Evolutionary conservation across 2,113 vertebrate genomes (phyloP).

Genomic region (Amia ocellicauda): DNA sequence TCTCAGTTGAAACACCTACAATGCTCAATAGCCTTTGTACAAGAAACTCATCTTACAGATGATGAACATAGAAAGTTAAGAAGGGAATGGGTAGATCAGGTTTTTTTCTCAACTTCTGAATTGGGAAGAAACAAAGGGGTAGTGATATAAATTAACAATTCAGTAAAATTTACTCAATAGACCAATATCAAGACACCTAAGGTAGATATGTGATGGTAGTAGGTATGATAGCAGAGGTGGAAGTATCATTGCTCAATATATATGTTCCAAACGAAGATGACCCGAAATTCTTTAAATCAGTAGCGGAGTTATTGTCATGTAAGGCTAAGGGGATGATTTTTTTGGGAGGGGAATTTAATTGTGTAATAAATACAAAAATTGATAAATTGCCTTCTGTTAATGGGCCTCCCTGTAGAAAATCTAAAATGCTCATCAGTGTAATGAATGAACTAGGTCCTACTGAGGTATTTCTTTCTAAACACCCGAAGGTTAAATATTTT

Average conservation of each 20-base stretch:
- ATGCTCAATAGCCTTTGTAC: constrained; percentile 7
- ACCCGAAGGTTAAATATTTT: background rate
- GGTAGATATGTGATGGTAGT: background rate
- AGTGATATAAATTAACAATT: too few relatives aligned
- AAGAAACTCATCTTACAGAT: too few relatives aligned
- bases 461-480: too few relatives aligned
- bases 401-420: background rate
- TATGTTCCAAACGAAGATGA: background rate
- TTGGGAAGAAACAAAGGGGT: too few relatives aligned
- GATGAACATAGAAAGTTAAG: background rate
- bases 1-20: background rate
- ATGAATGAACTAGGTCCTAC: background rate
- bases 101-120: too few relatives aligned
- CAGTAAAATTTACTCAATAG: background rate
- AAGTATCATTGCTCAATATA: background rate
- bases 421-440: background rate
- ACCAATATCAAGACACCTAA: background rate
- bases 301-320: background rate
- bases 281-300: background rate
- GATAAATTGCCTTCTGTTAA: background rate
- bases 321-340: background rate
- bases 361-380: too few relatives aligned
- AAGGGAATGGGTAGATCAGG: background rate
- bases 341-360: background rate
- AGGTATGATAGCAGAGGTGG: background rate